Evolutionary conservation across 2,113 vertebrate genomes (phyloP), one percentile per base, ranked within the genome.

Genomic region (Columba janthina): DNA sequence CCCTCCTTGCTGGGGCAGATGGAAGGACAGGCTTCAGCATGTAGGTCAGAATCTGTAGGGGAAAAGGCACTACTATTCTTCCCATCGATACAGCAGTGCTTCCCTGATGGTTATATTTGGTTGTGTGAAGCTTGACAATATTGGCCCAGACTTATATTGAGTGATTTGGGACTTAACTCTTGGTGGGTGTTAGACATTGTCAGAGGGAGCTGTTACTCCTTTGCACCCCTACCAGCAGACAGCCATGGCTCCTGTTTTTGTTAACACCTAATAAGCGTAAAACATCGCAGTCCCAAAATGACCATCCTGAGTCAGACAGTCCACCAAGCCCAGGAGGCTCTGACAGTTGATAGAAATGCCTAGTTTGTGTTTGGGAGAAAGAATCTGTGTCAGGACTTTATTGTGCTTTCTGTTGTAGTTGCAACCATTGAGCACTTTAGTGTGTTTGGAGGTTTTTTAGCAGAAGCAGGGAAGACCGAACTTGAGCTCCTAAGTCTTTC

Each of bases 241-340:
- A 40, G 3, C 15, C 34, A 36, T 48, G 53, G 21, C 38, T 80
- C 15, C 58, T 92, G 42, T n/a, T 78, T 80, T 62, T 72, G 15
- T 57, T 84, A 51, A 51, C 3, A 32, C 26, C 26, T 64, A 15
- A 6, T 5, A 9, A 65, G 19, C 0, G 0, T 69, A 76, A 57
- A 42, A 38, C 42, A 34, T 51, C 2, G 2, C 22, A 86, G 40
- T 4, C 3, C 14, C n/a, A 58, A 36, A n/a, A 32, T n/a, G 67
- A 32, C 60, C 2, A 2, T 69, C 31, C 15, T 2, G 5, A 21
- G 38, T 82, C 42, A 69, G 48, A 51, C n/a, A 70, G 24, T 36
- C 56, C 64, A 38, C 22, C 24, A 62, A 80, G 36, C 28, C 22
- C 31, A 4, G 1, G 1, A 74, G 57, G 21, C 64, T 77, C 75